A percentile compares a stretch with the other conserved stretches of the same genome.
Conservation (phyloP, 1,140 invertebrate species). For the Linepithema humile region DNA sequence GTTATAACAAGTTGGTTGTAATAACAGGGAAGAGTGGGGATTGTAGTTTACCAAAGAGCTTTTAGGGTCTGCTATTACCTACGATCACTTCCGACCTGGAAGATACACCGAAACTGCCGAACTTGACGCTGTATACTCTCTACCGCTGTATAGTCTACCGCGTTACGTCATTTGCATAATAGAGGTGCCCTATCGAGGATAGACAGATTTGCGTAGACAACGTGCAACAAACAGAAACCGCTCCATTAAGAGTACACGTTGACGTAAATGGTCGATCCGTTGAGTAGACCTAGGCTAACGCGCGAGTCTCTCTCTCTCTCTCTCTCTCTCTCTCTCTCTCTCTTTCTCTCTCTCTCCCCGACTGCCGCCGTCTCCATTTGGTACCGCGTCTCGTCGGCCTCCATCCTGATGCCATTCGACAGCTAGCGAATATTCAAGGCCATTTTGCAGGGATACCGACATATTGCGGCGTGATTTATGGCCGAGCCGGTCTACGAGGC, state of each 20-base stretch:
- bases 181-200: slow-evolving; percentile 58
- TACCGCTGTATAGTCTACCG: slow-evolving; percentile 22
- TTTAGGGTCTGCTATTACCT: background rate
- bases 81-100: slow-evolving; percentile 23
- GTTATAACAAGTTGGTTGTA: background rate
- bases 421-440: slow-evolving; percentile 67
- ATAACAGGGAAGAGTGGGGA: too few species aligned
- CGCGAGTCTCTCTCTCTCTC: too few species aligned
- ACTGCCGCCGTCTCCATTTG: background rate
- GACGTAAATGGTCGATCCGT: slow-evolving; percentile 60
- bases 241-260: slow-evolving; percentile 69
- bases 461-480: slow-evolving; percentile 71
- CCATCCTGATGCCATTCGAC: slow-evolving; percentile 12
- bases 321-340: too few species aligned
- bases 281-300: slow-evolving; percentile 33
- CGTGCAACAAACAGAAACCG: slow-evolving; percentile 43
- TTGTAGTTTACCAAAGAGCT: background rate
- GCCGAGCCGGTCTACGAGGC: slow-evolving; percentile 19
- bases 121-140: slow-evolving; percentile 33
- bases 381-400: slow-evolving; percentile 1
- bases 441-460: slow-evolving; percentile 53
- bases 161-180: slow-evolving; percentile 73
- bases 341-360: too few species aligned
- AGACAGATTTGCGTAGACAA: slow-evolving; percentile 60
- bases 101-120: slow-evolving; percentile 26